Base-by-base conservation (phyloP, 1,140 invertebrate genomes). In the Pararge aegeria region DNA sequence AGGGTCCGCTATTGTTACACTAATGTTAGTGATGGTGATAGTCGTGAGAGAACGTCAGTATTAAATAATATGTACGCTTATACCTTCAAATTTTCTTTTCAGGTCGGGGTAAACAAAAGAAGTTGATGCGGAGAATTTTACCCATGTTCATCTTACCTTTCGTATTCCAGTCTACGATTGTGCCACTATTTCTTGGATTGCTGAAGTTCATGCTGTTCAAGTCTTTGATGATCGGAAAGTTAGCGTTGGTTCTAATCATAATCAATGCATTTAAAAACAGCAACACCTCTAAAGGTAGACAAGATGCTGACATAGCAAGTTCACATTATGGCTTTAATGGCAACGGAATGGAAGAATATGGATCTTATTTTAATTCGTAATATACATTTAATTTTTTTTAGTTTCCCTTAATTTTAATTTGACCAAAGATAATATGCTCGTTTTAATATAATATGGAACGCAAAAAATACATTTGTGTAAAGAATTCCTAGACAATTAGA, bases 121-220 rank as follows among this genome's bases (percentile, higher is more conserved):
- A 92, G 40, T 71, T 93, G 58, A 79, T 94, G 63, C 80, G 90
- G 50, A 89, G 85, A 55, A 88, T 94, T 27, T 68, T 94, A 30
- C 93, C 93, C 0, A 75, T 94, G 54, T 92, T 94, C 59, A 91
- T 93, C 5, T 83, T 93, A 62, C 93, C 93, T 0, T 94, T 94
- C 71, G 81, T 94, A 29, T 87, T 93, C 19, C 93, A 93, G 71
- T 93, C 93, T 1, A 87, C 92, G 0, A 90, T 94, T 16, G 81
- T 94, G 16, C 93, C 93, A 0, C 86, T 94, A 57, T 84, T 93
- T 65, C 83, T 94, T 1, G 92, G 92, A 48, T 88, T 91, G 54
- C 78, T 94, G 5, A 94, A 94, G 73, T 90, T 94, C 56, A 90
- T 93, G 87, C 71, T 94, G n/a, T 80, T 94, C 27, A 93, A 93